Percentiles rank a stretch among this genome's conserved stretches.
Conservation (phyloP, 1,140 invertebrate species). For the Holotrichia oblita region DNA sequence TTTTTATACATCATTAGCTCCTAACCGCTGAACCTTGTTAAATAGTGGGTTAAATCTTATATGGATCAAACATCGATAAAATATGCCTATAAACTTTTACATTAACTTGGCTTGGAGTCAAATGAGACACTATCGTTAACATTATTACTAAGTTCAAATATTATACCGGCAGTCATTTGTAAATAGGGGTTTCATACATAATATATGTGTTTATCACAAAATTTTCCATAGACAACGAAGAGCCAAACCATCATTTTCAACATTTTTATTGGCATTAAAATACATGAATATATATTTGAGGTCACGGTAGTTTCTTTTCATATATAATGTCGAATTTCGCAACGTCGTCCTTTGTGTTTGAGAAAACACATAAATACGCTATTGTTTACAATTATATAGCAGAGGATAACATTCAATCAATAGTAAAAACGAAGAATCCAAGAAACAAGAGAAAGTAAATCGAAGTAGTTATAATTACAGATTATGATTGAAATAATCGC, state of each 20-base stretch:
- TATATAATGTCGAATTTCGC: not conserved
- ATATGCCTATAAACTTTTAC: too few relatives aligned
- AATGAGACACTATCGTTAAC: too few relatives aligned
- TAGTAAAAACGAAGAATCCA: not conserved
- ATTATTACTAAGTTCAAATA: too few relatives aligned
- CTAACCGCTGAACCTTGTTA: too few relatives aligned
- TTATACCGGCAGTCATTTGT: too few relatives aligned
- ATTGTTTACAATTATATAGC: conserved; percentile 20
- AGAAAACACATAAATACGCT: not conserved
- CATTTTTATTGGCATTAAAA: conserved; percentile 25
- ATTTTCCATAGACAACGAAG: not conserved
- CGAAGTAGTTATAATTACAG: not conserved
- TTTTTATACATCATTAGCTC: too few relatives aligned
- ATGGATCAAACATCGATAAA: too few relatives aligned
- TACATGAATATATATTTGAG: conserved; percentile 31
- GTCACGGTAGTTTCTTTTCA: not conserved
- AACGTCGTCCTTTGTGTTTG: conserved; percentile 2
- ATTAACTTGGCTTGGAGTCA: too few relatives aligned
- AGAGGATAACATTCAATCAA: not conserved
- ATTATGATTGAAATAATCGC: not conserved
- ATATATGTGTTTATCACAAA: too few relatives aligned
- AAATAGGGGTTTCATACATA: too few relatives aligned
- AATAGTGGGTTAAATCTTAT: too few relatives aligned
- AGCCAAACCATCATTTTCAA: not conserved
- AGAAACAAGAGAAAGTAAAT: too few relatives aligned